These are phyloP conservation scores for Holacanthus passer DNA, from an alignment of 2,113 vertebrate genomes.

Conservation along the genomic window DNA sequence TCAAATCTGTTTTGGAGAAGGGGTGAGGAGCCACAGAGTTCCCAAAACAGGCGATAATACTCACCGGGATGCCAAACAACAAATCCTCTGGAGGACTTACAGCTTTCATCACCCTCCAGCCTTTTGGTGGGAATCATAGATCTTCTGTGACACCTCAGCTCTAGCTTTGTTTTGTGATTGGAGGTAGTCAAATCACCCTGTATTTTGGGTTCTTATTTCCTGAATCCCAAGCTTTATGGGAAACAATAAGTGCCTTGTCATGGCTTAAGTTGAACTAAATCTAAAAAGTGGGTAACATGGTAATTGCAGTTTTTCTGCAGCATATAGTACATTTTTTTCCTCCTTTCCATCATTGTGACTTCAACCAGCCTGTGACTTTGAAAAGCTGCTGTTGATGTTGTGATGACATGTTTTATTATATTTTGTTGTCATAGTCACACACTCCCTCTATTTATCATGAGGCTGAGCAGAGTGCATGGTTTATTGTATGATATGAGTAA, in stretches of 20 bases:
- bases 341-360: neutral
- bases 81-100: conserved; percentile 25
- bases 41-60: conserved; percentile 72
- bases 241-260: conserved; percentile 9
- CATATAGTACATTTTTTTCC: neutral
- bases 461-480: neutral
- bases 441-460: neutral
- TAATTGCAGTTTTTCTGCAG: neutral
- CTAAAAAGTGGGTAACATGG: neutral
- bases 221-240: conserved; percentile 18
- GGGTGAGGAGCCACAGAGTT: conserved; percentile 48
- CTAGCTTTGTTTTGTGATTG: conserved; percentile 43
- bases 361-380: neutral
- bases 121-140: conserved; percentile 42
- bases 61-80: conserved; percentile 48
- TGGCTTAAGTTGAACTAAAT: conserved; percentile 1
- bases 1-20: conserved; percentile 61
- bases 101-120: conserved; percentile 46
- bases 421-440: conserved; percentile 21
- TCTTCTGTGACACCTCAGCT: conserved; percentile 34
- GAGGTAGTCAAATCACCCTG: conserved; percentile 56
- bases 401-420: conserved; percentile 34
- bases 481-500: neutral
- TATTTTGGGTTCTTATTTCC: conserved; percentile 35
- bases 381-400: conserved; percentile 21